Conservation (phyloP, 2,888 invertebrate genomes). For the Hyalella azteca region DNA sequence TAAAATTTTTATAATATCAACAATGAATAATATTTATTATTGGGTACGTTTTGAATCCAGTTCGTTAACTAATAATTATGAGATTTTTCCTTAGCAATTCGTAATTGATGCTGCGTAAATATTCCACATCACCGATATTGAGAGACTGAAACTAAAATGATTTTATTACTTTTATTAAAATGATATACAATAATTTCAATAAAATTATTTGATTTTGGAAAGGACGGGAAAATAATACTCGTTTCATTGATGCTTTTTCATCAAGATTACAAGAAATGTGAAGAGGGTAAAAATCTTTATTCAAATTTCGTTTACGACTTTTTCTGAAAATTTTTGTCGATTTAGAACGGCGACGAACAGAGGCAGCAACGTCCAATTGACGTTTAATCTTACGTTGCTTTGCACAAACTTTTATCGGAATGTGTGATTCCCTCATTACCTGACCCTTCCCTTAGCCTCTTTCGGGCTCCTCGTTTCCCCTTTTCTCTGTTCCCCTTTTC, state of each 20-base stretch:
- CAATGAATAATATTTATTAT: neutral
- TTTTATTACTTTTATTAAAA: no score
- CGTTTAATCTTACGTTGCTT: neutral
- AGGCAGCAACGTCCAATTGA: neutral
- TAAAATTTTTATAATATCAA: neutral
- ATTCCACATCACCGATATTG: no score
- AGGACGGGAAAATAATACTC: neutral
- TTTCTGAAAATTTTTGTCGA: neutral
- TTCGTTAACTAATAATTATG: no score
- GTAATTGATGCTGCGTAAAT: no score
- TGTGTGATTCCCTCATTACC: neutral
- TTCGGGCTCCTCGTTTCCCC: neutral
- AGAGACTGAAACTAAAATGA: no score
- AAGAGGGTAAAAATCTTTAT: neutral
- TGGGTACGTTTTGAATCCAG: neutral
- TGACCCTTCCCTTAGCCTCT: neutral
- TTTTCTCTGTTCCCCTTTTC: neutral
- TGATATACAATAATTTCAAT: no score
- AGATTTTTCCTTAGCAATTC: no score
- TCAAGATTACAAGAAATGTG: neutral
- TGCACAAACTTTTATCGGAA: slow-evolving; percentile 17
- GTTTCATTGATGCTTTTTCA: neutral
- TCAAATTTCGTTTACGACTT: neutral
- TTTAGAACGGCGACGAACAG: neutral
- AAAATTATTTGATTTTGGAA: neutral